phyloP scores from a whole-genome alignment of 2,797 vertebrate species.

The Eupleurogrammus muticus region DNA sequence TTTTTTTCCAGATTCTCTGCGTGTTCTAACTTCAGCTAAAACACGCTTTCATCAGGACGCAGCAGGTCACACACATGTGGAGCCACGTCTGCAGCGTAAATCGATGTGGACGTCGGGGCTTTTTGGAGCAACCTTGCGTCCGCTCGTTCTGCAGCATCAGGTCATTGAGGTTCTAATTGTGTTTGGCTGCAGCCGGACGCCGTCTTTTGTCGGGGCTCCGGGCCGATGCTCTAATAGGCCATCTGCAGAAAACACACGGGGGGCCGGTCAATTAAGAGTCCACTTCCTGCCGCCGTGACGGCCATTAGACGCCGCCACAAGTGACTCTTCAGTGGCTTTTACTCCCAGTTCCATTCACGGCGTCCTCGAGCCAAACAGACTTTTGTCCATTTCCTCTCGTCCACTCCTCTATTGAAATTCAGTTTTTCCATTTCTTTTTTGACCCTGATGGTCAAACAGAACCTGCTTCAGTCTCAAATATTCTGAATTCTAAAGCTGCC shows the following conservation, averaged over 20 bases:
- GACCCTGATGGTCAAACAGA: constrained; percentile 78
- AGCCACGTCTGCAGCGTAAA: constrained; percentile 23
- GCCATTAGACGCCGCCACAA: constrained; percentile 80
- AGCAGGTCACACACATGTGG: constrained; percentile 3
- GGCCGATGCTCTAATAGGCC: constrained; percentile 79
- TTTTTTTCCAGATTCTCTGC: too few relatives aligned
- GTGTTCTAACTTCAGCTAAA: not conserved
- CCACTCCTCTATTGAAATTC: constrained; percentile 64
- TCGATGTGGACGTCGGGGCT: constrained; percentile 11
- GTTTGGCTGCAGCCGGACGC: constrained; percentile 61
- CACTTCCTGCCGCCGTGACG: constrained; percentile 72
- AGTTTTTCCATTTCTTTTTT: constrained; percentile 67
- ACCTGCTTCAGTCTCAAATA: constrained; percentile 45
- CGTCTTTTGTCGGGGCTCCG: constrained; percentile 69
- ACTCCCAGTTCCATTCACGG: constrained; percentile 64
- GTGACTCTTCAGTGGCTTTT: constrained; percentile 83
- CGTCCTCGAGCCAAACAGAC: constrained; percentile 54
- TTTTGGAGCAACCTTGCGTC: constrained; percentile 64
- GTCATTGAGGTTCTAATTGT: constrained; percentile 72
- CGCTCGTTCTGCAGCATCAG: constrained; percentile 36
- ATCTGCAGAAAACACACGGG: constrained; percentile 81
- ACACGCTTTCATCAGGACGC: constrained; percentile 4
- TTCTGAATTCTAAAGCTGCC: too few relatives aligned
- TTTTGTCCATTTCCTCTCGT: constrained; percentile 65
- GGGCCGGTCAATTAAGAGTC: constrained; percentile 82